Percentiles rank a stretch among this genome's conserved stretches.
phyloP scores from a whole-genome alignment of 2,888 invertebrate genomes.

The Gari tellinella region DNA sequence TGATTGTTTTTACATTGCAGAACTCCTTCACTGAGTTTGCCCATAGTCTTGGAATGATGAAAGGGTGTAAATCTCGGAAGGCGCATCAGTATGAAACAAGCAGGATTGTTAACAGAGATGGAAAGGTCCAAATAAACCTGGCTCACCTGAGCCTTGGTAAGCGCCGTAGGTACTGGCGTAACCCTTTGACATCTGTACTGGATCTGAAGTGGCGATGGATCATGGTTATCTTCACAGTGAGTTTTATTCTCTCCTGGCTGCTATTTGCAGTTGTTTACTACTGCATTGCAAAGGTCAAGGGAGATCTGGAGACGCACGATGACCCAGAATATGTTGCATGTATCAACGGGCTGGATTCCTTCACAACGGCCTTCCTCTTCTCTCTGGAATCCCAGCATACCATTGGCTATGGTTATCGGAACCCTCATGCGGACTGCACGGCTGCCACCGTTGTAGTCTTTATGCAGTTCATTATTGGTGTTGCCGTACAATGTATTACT shows the following conservation, averaged over 20 bases:
- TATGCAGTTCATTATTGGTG: conserved; percentile 95
- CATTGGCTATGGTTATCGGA: conserved; percentile 94
- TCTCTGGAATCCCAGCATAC: conserved; percentile 99
- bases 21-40: too few relatives aligned
- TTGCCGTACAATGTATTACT: conserved; percentile 88
- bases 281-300: conserved; percentile 79
- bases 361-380: conserved; percentile 96
- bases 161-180: conserved; percentile 82
- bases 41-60: too few relatives aligned
- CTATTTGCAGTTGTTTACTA: conserved; percentile 88
- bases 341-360: conserved; percentile 91
- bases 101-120: conserved; percentile 55
- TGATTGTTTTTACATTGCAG: too few relatives aligned
- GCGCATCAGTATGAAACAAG: conserved; percentile 8
- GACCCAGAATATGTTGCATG: conserved; percentile 80
- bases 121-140: conserved; percentile 52
- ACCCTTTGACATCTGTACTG: conserved; percentile 97
- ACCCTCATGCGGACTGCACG: conserved; percentile 95
- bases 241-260: conserved; percentile 94
- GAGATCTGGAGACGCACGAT: conserved; percentile 77
- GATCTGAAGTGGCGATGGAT: conserved; percentile 95
- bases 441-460: conserved; percentile 95
- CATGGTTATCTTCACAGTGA: conserved; percentile 94
- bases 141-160: conserved; percentile 53
- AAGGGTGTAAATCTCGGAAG: too few relatives aligned